A percentile compares a stretch with the other conserved stretches of the same genome.
Evolutionary conservation across 2,888 invertebrate species (phyloP).

Genomic region (Cataglyphis altisquamis): DNA sequence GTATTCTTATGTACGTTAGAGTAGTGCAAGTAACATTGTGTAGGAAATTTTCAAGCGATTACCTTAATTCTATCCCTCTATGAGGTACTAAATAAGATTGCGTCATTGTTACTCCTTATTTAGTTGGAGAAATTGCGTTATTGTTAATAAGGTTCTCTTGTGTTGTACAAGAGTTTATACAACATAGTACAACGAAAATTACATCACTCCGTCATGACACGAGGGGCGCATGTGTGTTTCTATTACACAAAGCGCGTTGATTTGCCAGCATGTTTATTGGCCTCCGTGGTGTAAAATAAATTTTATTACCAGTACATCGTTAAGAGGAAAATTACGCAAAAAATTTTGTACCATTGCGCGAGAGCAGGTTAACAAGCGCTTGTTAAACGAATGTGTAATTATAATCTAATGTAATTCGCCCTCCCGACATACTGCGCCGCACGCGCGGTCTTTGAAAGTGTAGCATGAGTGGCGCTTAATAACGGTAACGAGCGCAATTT

Average conservation of each 20-base stretch:
- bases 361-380: slow-evolving; percentile 39
- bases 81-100: slow-evolving; percentile 21
- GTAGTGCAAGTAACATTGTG: slow-evolving; percentile 4
- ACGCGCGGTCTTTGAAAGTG: slow-evolving; percentile 49
- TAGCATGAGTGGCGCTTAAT: slow-evolving; percentile 55
- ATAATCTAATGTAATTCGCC: slow-evolving; percentile 52
- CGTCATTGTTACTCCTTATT: slow-evolving; percentile 30
- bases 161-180: background rate
- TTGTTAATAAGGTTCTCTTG: slow-evolving; percentile 33
- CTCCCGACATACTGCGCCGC: slow-evolving; percentile 17
- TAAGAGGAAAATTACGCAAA: slow-evolving; percentile 38
- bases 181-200: slow-evolving; percentile 12
- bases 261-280: slow-evolving; percentile 36
- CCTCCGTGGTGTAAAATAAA: slow-evolving; percentile 35
- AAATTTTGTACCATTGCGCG: slow-evolving; percentile 23
- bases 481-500: slow-evolving; percentile 53
- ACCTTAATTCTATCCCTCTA: slow-evolving; percentile 19
- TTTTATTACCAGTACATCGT: slow-evolving; percentile 40
- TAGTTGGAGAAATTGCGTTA: slow-evolving; percentile 30
- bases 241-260: slow-evolving; percentile 26
- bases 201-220: background rate
- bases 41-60: slow-evolving; percentile 29
- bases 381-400: slow-evolving; percentile 55
- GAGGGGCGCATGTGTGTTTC: background rate
- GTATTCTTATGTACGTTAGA: background rate